Conservation (phyloP, 2,888 invertebrate genomes). For the Drosophila greeni region DNA sequence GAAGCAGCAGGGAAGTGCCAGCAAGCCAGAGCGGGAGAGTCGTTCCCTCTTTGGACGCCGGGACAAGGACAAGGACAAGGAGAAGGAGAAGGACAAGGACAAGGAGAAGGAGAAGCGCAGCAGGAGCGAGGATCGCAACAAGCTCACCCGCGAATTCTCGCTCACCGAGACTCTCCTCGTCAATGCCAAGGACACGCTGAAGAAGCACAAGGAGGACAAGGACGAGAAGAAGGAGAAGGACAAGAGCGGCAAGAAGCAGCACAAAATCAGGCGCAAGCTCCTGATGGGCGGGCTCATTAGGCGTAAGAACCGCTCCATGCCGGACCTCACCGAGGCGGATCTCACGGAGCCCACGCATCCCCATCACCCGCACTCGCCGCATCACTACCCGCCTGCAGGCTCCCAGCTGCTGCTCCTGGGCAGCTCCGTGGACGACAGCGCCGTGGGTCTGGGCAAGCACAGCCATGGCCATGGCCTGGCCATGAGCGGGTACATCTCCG, state of each 20-base stretch:
- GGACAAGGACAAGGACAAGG: conserved; percentile 81
- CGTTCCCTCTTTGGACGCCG: conserved; percentile 84
- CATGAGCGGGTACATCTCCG: conserved; percentile 89
- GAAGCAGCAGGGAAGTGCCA: conserved; percentile 24
- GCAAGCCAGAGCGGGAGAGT: conserved; percentile 85
- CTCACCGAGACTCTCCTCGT: conserved; percentile 82
- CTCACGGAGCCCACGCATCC: conserved; percentile 3
- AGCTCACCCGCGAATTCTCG: conserved; percentile 85
- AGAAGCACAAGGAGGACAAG: conserved; percentile 82
- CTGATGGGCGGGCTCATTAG: conserved; percentile 93
- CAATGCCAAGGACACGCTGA: conserved; percentile 80
- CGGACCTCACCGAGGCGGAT: conserved; percentile 90
- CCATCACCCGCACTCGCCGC: background rate
- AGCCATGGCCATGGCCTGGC: conserved; percentile 64
- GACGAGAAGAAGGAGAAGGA: conserved; percentile 84
- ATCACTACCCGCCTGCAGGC: conserved; percentile 34
- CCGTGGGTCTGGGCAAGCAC: conserved; percentile 81
- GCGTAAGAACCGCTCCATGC: conserved; percentile 94
- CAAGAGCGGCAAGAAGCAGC: conserved; percentile 91
- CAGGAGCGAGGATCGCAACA: conserved; percentile 91
- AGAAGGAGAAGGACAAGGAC: conserved; percentile 66
- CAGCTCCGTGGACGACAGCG: conserved; percentile 86
- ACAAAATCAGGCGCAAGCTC: conserved; percentile 91
- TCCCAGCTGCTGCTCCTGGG: conserved; percentile 70
- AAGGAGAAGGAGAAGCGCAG: conserved; percentile 89